Evolutionary conservation across 2,797 vertebrate genomes (phyloP), one percentile per base, ranked within the genome.

Genomic region (Notoglanidium macrostoma): DNA sequence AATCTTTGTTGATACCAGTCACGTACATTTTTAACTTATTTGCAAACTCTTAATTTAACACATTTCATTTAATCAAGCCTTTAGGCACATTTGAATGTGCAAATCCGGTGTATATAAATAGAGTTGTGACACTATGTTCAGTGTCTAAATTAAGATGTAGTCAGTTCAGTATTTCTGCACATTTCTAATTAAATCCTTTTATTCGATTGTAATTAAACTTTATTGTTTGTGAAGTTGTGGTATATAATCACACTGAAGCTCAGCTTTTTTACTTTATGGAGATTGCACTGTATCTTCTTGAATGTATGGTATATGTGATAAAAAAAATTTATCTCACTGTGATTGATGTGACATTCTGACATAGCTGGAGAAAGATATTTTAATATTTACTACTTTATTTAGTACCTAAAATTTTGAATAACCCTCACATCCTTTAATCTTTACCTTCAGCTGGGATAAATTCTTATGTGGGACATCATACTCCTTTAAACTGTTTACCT

Each of bases 1-100:
- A 57, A 8, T 57, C 29, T 78, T 54, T 57, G 23, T 1, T 74
- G 54, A 78, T 78, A 74, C 23, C 72, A 57, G 29, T 77, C 46
- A 51, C 51, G 46, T 32, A 79, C 54, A 79, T 2, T 10, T 3
- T 12, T 1, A 23, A 32, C 63, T 59, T 59, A 51, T 65, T 82
- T 51, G 51, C 44, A 82, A 49, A 67, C 61, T 49, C 26, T 11
- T 82, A 65, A 82, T 63, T 82, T 65, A 65, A 63, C 35, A 82
- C 57, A n/a, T 63, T 82, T 82, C 9, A 46, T 67, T 49, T 65
- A 21, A 82, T 81, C 10, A 65, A 65, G 7, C 40, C 55, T 46
- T n/a, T 7, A 46, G 40, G 26, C 40, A 65, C 26, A 65, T 46
- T 21, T n/a, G 7, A 65, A 67, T 82, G 44, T 49, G 80, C 17